Base-by-base conservation (phyloP, 2,888 invertebrate genomes). In the Pyrocoelia pectoralis region DNA sequence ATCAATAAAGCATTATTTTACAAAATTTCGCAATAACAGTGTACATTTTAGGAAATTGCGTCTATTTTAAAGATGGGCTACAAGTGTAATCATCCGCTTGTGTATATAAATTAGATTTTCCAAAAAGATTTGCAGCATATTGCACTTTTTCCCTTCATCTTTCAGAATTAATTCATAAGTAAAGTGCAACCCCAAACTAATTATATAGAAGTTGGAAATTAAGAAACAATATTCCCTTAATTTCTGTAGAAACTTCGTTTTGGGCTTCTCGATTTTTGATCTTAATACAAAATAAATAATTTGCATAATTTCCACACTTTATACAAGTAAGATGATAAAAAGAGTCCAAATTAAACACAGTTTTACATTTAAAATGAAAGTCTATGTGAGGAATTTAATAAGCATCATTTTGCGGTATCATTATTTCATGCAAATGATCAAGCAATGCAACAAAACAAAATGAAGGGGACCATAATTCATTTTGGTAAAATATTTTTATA, bases 251-350 rank as follows among this genome's bases (percentile, higher is more conserved):
- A 48, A 24, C 24, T 24, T 24, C 6, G 6, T 24, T 24, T 24
- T 24, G 38, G 18, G 55, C 33, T 19, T 17, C 19, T 3, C 28
- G 17, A 13, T 33, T 19, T 40, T 40, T 61, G 55, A 49, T 24
- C 33, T 56, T 50, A 24, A 38, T 41, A 61, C 56, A 49, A 33
- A 63, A 70, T 59, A 68, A 62, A 65, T 64, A 63, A 73, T 72
- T 69, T 72, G 67, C 70, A 72, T 72, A 71, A 66, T 53, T 54
- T 60, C 6, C 62, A 66, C 70, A 70, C 72, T 72, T 71, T 72
- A 66, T 61, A 54, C 38, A 48, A 46, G 48, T 33, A 54, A 38
- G 51, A 24, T 28, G 40, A 29, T 28, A 41, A 64, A 68, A 61
- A 52, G 58, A 55, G 56, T 56, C 64, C 67, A 68, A 70, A 69